Evolutionary conservation across 2,797 vertebrate genomes (phyloP).

Genomic region (Uromys caudimaculatus): DNA sequence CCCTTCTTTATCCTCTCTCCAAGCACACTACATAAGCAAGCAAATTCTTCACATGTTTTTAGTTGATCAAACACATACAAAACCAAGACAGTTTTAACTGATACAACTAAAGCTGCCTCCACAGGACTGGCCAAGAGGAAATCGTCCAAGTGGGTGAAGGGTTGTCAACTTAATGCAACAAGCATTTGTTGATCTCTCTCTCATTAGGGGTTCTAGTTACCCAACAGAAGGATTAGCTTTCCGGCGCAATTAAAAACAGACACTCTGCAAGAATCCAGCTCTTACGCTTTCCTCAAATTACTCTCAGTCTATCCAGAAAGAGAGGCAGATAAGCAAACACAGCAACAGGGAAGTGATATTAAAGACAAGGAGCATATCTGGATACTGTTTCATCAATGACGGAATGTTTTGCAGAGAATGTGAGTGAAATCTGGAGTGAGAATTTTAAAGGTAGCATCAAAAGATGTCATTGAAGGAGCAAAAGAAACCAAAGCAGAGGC

Average conservation of each 20-base stretch:
- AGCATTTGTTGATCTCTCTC: conserved; percentile 59
- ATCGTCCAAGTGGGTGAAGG: conserved; percentile 72
- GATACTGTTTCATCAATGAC: not conserved
- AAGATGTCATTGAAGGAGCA: conserved; percentile 9
- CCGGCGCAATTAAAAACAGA: conserved; percentile 75
- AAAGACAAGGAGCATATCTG: not conserved
- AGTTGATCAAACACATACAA: conserved; percentile 55
- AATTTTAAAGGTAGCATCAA: conserved; percentile 21
- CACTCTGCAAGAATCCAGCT: conserved; percentile 50
- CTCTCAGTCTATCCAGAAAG: conserved; percentile 35
- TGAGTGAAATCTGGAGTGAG: not conserved
- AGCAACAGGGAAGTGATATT: conserved; percentile 28
- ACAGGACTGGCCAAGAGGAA: conserved; percentile 58
- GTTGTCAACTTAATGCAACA: conserved; percentile 62
- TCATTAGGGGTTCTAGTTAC: conserved; percentile 69
- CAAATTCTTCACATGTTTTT: conserved; percentile 43
- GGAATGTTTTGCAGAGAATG: conserved; percentile 15
- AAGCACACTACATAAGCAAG: conserved; percentile 50
- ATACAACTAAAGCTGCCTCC: conserved; percentile 56
- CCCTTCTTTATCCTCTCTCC: not conserved
- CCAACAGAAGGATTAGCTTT: conserved; percentile 67
- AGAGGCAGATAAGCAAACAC: conserved; percentile 59
- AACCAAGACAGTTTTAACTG: conserved; percentile 21
- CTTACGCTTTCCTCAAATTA: conserved; percentile 59
- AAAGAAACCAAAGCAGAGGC: conserved; percentile 21